A percentile compares a stretch with the other conserved stretches of the same genome.
Evolutionary conservation across 2,888 invertebrate species (phyloP).

Genomic region (Coelopa pilipes): DNA sequence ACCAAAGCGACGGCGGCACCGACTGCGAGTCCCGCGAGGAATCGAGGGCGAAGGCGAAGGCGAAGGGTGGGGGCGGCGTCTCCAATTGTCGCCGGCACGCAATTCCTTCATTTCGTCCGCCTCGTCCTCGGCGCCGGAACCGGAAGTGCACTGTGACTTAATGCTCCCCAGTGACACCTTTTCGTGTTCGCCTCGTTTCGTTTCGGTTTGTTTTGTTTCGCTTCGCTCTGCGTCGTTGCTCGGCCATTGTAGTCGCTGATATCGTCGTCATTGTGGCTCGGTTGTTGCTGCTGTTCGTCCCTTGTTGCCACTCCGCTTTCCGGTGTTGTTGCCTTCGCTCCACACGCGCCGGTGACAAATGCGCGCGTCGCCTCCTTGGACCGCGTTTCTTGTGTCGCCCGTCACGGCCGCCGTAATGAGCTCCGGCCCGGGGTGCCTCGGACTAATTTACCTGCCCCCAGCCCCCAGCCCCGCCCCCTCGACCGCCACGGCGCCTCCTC

Average conservation of each 20-base stretch:
- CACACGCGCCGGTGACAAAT: no score
- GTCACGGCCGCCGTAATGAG: no score
- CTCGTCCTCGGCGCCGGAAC: slow-evolving; percentile 33
- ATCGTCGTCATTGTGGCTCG: not conserved
- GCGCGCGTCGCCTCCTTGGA: no score
- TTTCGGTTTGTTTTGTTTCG: no score
- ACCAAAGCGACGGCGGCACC: no score
- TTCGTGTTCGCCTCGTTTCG: not conserved
- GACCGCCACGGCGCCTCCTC: not conserved
- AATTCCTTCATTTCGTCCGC: slow-evolving; percentile 45
- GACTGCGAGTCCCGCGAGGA: not conserved
- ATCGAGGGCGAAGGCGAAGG: not conserved
- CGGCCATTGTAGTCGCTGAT: no score
- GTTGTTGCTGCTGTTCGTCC: not conserved
- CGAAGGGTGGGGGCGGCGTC: not conserved
- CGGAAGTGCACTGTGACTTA: slow-evolving; percentile 46
- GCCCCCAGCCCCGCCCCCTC: no score
- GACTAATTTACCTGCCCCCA: slow-evolving; percentile 1
- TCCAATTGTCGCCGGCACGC: slow-evolving; percentile 45
- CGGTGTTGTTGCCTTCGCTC: no score
- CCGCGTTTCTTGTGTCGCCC: no score
- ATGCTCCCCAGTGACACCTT: slow-evolving; percentile 41
- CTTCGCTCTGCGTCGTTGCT: no score
- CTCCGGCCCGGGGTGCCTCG: not conserved
- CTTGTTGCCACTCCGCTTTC: no score